Conservation (phyloP, 2,113 vertebrate species). For the Okapia johnstoni region DNA sequence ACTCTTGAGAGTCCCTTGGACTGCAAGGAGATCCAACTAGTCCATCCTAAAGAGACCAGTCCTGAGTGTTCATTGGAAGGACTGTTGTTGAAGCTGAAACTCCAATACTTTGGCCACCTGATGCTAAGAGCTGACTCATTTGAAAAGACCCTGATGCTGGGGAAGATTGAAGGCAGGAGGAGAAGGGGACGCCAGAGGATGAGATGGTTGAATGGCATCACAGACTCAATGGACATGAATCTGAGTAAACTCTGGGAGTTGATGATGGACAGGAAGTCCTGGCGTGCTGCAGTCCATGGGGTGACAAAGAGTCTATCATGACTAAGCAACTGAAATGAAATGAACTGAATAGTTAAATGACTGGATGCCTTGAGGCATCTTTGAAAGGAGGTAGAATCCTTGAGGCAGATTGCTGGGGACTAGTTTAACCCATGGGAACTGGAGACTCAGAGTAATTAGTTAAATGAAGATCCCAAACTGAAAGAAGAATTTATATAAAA, state of each 20-base stretch:
- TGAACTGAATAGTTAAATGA: neutral
- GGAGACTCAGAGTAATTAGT: neutral
- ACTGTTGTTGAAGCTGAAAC: neutral
- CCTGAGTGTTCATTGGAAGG: neutral
- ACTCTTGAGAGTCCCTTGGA: neutral
- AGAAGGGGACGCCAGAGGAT: neutral
- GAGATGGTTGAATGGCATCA: neutral
- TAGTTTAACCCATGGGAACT: neutral
- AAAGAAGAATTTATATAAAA: neutral
- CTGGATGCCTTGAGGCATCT: neutral
- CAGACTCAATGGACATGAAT: neutral
- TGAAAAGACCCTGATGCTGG: neutral
- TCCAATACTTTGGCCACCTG: neutral
- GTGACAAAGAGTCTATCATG: fast-evolving
- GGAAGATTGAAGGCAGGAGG: neutral
- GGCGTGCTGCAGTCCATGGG: neutral
- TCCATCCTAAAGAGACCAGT: neutral
- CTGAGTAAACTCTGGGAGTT: neutral
- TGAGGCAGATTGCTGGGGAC: neutral
- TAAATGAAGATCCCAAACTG: neutral
- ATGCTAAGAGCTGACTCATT: neutral
- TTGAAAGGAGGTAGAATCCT: neutral
- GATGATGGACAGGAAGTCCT: neutral
- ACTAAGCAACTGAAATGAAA: neutral
- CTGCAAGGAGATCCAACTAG: neutral